Evolutionary conservation across 1,140 invertebrate species (phyloP).

Genomic region (Penaeus chinensis): DNA sequence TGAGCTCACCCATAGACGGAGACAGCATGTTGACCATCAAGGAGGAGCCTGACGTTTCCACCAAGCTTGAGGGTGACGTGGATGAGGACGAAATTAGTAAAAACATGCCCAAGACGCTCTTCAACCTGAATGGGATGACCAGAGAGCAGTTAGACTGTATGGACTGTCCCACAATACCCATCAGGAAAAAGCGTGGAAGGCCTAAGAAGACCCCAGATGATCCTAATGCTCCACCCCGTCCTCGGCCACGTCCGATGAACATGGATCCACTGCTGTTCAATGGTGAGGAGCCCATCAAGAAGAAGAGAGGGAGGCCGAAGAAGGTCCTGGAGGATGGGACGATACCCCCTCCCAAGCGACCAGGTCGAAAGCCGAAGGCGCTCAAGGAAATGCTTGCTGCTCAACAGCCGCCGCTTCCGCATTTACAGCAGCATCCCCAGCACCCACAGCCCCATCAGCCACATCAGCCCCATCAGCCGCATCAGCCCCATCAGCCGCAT

Average conservation of each 20-base stretch:
- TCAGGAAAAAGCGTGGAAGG: conserved; percentile 66
- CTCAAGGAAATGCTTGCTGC: conserved; percentile 62
- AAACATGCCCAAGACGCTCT: conserved; percentile 59
- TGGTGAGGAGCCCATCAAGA: conserved; percentile 71
- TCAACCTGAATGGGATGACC: conserved; percentile 62
- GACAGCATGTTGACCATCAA: conserved; percentile 43
- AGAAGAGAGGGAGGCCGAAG: conserved; percentile 86
- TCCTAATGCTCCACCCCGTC: conserved; percentile 64
- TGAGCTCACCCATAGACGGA: conserved; percentile 14
- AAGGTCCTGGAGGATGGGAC: conserved; percentile 80
- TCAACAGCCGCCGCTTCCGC: conserved; percentile 22
- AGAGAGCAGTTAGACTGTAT: conserved; percentile 61
- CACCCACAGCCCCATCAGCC: conserved; percentile 25
- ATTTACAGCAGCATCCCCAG: neutral
- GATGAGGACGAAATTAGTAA: conserved; percentile 66
- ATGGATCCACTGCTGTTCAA: conserved; percentile 64
- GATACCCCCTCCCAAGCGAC: conserved; percentile 62
- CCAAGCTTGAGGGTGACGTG: conserved; percentile 72
- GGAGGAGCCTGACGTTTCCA: conserved; percentile 35
- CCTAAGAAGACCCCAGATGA: conserved; percentile 65
- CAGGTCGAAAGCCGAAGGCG: conserved; percentile 62
- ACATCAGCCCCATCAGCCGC: neutral
- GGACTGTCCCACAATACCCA: conserved; percentile 63
- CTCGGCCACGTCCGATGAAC: conserved; percentile 64
- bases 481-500: conserved; percentile 18